Evolutionary conservation across 2,797 vertebrate genomes (phyloP).

Genomic region (Acrossocheilus fasciatus): DNA sequence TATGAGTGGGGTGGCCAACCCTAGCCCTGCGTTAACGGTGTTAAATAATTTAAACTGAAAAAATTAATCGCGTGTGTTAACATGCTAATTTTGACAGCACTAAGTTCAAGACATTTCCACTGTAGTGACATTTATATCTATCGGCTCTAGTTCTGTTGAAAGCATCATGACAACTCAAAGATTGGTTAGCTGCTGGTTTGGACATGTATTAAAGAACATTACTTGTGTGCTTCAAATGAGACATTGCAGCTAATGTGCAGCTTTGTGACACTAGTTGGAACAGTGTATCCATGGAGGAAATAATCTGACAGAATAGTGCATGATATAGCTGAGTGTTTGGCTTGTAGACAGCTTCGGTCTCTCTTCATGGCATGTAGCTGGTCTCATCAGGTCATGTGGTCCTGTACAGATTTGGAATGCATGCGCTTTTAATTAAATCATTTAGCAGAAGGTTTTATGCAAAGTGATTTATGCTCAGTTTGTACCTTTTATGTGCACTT

Average conservation of each 20-base stretch:
- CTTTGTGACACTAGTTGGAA: constrained; percentile 11
- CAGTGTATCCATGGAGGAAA: neutral
- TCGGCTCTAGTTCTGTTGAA: neutral
- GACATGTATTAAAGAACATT: constrained; percentile 8
- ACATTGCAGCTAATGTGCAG: constrained; percentile 14
- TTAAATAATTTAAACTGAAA: too few species aligned
- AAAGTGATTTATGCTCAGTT: neutral
- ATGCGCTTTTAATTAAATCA: neutral
- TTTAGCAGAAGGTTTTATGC: neutral
- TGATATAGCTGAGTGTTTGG: constrained; percentile 15
- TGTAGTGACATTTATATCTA: constrained; percentile 17
- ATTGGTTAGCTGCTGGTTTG: neutral
- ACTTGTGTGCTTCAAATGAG: neutral
- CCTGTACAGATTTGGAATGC: neutral
- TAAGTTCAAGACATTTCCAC: neutral
- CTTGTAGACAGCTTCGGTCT: neutral
- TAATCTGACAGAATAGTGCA: constrained; percentile 2
- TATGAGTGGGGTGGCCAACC: too few species aligned
- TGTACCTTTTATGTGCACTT: neutral
- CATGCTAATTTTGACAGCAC: too few species aligned
- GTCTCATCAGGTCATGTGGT: neutral
- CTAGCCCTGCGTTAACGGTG: too few species aligned
- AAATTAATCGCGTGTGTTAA: too few species aligned
- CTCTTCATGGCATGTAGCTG: neutral
- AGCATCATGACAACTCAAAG: constrained; percentile 9